These are phyloP conservation scores for human DNA, from an alignment of 2,113 vertebrate genomes.

Conservation along the genomic window DNA sequence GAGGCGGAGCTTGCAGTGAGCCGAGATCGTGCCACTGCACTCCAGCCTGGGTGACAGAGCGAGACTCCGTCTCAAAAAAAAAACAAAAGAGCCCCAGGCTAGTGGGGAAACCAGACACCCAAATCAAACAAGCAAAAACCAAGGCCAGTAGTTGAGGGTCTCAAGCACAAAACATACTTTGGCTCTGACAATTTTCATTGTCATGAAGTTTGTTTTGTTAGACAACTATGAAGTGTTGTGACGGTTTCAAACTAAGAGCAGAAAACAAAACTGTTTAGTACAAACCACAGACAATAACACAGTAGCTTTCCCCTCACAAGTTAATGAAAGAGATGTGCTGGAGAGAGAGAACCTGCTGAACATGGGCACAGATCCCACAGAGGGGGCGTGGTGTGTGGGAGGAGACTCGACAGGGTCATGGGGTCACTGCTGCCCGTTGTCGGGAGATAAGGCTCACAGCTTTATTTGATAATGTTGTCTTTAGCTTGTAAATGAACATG, in stretches of 20 bases:
- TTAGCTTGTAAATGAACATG: neutral
- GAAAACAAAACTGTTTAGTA: neutral
- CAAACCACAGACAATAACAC: accelerated
- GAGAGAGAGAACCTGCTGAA: neutral
- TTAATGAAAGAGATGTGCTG: neutral
- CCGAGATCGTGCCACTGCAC: too few species aligned
- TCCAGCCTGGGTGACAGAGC: too few species aligned
- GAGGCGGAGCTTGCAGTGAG: too few species aligned
- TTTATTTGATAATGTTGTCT: neutral
- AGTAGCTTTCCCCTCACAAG: neutral
- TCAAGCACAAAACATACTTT: neutral
- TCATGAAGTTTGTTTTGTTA: neutral
- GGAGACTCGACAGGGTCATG: too few species aligned
- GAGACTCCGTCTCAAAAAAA: too few species aligned
- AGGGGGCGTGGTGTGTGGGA: neutral
- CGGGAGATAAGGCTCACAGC: neutral
- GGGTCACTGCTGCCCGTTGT: too few species aligned
- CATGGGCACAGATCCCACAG: accelerated
- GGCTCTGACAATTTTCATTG: neutral
- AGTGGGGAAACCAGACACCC: neutral
- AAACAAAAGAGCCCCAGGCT: neutral
- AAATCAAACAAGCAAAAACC: neutral
- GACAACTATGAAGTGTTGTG: neutral
- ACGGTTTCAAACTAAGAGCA: neutral
- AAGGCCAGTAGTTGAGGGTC: neutral